These are phyloP conservation scores for Oncorhynchus gorbuscha DNA, from an alignment of 2,113 vertebrate species.

Conservation along the genomic window DNA sequence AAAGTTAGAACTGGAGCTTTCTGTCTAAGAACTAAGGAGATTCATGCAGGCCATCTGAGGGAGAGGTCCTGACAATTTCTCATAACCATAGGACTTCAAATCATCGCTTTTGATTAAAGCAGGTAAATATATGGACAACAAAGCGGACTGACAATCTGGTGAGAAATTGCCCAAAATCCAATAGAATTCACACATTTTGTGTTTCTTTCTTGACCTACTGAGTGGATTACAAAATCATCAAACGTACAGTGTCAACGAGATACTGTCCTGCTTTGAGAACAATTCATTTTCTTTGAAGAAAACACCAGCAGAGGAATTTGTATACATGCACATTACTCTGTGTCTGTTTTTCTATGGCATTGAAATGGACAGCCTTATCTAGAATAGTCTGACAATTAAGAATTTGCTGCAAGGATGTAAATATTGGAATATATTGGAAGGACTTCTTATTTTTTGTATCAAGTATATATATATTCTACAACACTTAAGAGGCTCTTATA, in stretches of 20 bases:
- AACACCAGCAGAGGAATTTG: slow-evolving; percentile 24
- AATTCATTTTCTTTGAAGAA: slow-evolving; percentile 28
- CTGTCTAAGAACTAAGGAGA: too few relatives aligned
- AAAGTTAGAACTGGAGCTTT: too few relatives aligned
- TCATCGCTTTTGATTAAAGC: slow-evolving; percentile 35
- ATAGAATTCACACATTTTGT: slow-evolving; percentile 21
- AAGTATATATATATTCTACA: too few relatives aligned
- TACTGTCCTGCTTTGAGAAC: slow-evolving; percentile 29
- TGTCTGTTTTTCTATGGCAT: slow-evolving; percentile 3
- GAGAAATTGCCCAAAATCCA: slow-evolving; percentile 23
- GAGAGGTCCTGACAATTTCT: slow-evolving; percentile 30
- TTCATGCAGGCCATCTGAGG: too few relatives aligned
- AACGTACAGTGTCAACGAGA: slow-evolving; percentile 34
- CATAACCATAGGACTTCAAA: slow-evolving; percentile 36
- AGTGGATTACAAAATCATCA: slow-evolving; percentile 29
- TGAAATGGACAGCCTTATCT: slow-evolving; percentile 29
- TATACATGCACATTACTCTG: slow-evolving; percentile 8
- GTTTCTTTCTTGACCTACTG: too few relatives aligned
- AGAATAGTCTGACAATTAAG: neutral
- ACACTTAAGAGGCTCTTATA: too few relatives aligned
- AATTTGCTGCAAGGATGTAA: slow-evolving; percentile 39
- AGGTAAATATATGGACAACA: slow-evolving; percentile 31
- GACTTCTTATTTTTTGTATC: neutral
- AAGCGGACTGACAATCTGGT: slow-evolving; percentile 9
- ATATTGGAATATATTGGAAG: slow-evolving; percentile 26